Conservation (phyloP, 1,140 invertebrate genomes). For the Drosophila truncata region DNA sequence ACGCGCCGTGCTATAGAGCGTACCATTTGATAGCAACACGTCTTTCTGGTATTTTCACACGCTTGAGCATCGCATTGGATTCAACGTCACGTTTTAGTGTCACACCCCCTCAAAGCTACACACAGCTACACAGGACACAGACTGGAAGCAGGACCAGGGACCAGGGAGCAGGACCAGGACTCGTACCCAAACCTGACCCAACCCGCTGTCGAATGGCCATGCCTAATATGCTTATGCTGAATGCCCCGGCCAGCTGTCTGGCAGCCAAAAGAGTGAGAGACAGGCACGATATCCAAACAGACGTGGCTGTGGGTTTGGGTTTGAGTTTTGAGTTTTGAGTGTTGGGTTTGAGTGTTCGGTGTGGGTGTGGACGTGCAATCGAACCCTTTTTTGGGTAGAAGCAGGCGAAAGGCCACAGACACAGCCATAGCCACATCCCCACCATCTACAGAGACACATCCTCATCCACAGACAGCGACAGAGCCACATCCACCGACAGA, state of each 20-base stretch:
- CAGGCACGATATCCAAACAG: conserved; percentile 31
- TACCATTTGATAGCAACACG: conserved; percentile 84
- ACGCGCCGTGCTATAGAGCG: conserved; percentile 71
- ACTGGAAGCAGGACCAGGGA: background rate
- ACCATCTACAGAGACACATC: no score
- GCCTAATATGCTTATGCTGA: conserved; percentile 76
- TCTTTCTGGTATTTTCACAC: conserved; percentile 85
- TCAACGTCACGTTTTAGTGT: conserved; percentile 84
- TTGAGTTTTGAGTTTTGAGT: no score
- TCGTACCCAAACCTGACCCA: background rate
- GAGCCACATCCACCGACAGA: background rate
- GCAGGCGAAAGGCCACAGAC: background rate
- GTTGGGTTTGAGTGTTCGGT: no score
- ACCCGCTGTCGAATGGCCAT: conserved; percentile 21
- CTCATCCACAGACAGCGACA: no score
- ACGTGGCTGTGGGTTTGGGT: background rate
- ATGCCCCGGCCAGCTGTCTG: conserved; percentile 29
- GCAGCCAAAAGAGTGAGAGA: conserved; percentile 32
- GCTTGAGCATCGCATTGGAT: conserved; percentile 85
- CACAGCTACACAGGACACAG: background rate
- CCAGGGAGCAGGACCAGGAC: background rate
- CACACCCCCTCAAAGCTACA: background rate
- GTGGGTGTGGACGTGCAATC: conserved; percentile 28
- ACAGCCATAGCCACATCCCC: background rate
- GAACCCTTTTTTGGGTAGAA: conserved; percentile 60